Evolutionary conservation across 2,113 vertebrate genomes (phyloP).

Genomic region (Turnix velox): DNA sequence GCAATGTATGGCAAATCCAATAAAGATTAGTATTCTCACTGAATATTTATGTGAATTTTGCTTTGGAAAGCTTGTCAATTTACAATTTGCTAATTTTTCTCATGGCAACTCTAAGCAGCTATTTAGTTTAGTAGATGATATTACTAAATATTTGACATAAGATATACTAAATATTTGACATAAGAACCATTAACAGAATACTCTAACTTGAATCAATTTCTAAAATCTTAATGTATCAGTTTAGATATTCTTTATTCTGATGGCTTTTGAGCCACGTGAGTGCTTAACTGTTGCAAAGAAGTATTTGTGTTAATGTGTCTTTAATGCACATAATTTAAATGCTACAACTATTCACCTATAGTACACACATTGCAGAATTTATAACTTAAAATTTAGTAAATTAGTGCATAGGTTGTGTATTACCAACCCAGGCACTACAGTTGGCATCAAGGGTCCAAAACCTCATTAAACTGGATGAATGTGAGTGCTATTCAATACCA

Average conservation of each 20-base stretch:
- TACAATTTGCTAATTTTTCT: background rate
- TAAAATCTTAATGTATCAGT: background rate
- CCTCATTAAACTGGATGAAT: slow-evolving; percentile 28
- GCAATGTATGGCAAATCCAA: background rate
- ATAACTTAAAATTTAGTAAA: background rate
- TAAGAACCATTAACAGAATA: background rate
- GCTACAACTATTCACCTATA: background rate
- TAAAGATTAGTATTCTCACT: background rate
- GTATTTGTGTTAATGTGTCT: background rate
- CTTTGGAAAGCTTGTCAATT: background rate
- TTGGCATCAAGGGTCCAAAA: slow-evolving; percentile 6
- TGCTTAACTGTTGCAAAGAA: background rate
- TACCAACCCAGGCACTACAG: background rate
- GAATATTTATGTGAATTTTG: background rate
- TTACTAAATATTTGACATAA: background rate
- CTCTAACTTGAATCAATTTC: background rate
- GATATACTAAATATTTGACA: background rate
- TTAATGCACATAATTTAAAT: background rate
- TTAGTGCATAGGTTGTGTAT: background rate
- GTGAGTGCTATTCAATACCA: slow-evolving; percentile 32
- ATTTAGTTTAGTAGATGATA: background rate
- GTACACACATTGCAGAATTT: background rate
- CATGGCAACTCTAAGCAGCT: background rate
- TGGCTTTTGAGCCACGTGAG: background rate
- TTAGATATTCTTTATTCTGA: background rate